Evolutionary conservation across 2,888 invertebrate species (phyloP).

Genomic region (Pristionchus entomophagus): DNA sequence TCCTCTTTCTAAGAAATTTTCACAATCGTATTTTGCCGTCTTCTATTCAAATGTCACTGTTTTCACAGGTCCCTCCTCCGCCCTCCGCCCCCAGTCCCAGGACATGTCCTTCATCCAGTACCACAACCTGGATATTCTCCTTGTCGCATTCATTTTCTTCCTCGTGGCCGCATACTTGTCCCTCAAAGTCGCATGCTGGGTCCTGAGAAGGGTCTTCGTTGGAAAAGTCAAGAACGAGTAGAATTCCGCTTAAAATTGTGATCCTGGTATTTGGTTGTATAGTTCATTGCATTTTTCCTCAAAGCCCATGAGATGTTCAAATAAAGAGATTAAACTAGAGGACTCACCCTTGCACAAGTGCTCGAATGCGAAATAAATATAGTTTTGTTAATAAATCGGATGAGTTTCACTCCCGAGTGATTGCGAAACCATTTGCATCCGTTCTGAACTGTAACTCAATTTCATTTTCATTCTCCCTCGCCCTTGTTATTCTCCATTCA

Average conservation of each 20-base stretch:
- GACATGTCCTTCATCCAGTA: constrained; percentile 23
- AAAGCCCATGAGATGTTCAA: no score
- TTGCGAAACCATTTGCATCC: no score
- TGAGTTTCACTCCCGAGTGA: no score
- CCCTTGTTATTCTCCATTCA: no score
- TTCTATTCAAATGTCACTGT: not conserved
- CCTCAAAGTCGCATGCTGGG: not conserved
- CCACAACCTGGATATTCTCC: constrained; percentile 28
- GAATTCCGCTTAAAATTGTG: not conserved
- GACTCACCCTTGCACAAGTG: no score
- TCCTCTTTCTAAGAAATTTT: no score
- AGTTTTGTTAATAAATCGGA: no score
- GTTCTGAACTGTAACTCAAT: no score
- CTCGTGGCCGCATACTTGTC: not conserved
- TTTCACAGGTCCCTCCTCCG: constrained; percentile 7
- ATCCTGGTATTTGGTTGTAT: not conserved
- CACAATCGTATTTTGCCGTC: not conserved
- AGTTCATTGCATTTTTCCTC: not conserved
- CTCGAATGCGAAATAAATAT: no score
- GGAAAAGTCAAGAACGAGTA: constrained; percentile 5
- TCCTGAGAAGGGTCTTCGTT: not conserved
- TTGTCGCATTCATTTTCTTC: not conserved
- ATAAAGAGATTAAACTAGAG: no score
- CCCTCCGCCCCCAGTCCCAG: not conserved
- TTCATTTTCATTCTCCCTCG: no score